Conservation (phyloP, 2,113 vertebrate species). For the Ammodytes dubius region DNA sequence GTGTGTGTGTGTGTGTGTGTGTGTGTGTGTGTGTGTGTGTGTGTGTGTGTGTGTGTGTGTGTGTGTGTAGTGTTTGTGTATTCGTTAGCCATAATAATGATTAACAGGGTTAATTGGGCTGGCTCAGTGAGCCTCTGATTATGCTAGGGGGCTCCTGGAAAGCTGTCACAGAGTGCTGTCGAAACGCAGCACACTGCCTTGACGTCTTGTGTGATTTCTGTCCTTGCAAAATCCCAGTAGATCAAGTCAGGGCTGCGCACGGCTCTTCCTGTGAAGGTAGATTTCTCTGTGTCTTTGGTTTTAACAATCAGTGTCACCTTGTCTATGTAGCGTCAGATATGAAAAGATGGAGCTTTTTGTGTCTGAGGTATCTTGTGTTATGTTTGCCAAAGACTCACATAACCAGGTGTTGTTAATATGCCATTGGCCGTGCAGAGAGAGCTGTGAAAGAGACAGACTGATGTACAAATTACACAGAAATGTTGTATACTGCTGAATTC, state of each 20-base stretch:
- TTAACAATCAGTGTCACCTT: conserved; percentile 1
- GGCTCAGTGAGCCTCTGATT: conserved; percentile 62
- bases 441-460: conserved; percentile 13
- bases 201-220: conserved; percentile 42
- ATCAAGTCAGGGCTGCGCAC: conserved; percentile 32
- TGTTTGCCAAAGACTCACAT: background rate
- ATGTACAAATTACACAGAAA: conserved; percentile 31
- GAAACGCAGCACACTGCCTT: conserved; percentile 18
- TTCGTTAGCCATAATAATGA: conserved; percentile 66
- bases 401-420: conserved; percentile 27
- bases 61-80: conserved; percentile 54
- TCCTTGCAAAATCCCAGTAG: conserved; percentile 55
- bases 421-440: background rate
- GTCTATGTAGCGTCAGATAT: conserved; percentile 18
- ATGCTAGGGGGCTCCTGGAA: conserved; percentile 55
- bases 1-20: too few species aligned
- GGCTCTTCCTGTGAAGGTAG: conserved; percentile 32
- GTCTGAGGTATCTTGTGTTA: conserved; percentile 5
- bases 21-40: too few species aligned
- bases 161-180: conserved; percentile 60
- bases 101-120: conserved; percentile 76
- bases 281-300: conserved; percentile 12
- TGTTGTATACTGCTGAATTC: conserved; percentile 15
- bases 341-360: background rate
- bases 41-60: too few species aligned